Conservation (phyloP, 2,797 vertebrate species). For the Enteromius mattozi region DNA sequence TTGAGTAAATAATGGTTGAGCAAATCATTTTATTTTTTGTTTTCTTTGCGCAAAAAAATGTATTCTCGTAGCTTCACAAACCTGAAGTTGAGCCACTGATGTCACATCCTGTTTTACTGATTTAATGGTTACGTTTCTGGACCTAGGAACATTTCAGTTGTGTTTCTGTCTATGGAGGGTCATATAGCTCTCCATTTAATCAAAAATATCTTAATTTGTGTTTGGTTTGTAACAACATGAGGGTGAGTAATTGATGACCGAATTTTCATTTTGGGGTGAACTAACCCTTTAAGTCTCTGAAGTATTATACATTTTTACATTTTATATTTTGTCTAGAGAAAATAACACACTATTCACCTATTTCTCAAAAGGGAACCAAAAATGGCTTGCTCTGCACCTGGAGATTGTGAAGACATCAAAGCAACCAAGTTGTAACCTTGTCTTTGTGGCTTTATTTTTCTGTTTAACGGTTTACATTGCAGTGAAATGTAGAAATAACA, state of each 20-base stretch:
- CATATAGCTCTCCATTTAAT: no score
- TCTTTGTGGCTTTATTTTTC: neutral
- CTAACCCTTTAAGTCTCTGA: neutral
- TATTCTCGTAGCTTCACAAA: no score
- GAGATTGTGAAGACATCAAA: conserved; percentile 14
- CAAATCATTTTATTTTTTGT: no score
- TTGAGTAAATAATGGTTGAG: no score
- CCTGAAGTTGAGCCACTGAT: no score
- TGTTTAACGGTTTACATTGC: neutral
- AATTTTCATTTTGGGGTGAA: neutral
- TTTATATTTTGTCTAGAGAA: neutral
- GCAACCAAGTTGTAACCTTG: conserved; percentile 63
- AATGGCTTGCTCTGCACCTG: neutral
- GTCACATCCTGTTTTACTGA: no score
- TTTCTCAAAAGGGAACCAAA: conserved; percentile 23
- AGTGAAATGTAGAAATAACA: neutral
- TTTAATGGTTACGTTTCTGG: no score
- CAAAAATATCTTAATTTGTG: no score
- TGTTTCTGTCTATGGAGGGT: no score
- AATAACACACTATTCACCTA: neutral
- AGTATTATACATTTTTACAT: neutral
- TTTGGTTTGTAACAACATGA: neutral
- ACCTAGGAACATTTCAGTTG: no score
- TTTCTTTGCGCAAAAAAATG: no score
- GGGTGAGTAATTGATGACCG: neutral